Evolutionary conservation across 2,797 vertebrate species (phyloP), one percentile per base, ranked within the genome.

Genomic region (Takifugu rubripes): DNA sequence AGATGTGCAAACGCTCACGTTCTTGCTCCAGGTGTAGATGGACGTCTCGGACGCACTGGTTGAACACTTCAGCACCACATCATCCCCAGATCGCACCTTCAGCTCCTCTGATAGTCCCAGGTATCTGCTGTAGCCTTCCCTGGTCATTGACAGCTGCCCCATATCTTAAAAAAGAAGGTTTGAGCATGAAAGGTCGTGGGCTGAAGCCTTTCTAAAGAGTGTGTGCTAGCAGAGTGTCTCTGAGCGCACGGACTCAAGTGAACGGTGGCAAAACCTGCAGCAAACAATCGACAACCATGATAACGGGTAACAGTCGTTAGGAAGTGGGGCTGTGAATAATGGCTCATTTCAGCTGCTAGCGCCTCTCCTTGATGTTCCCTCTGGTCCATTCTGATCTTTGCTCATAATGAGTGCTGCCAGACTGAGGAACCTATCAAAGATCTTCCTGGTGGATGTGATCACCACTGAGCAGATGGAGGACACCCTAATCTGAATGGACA

Each of bases 11-110:
- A 15, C 48, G 46, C 79, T 88, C 78, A 93, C 92, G 83, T 92
- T 84, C 73, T 87, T 89, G 17, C 53, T 65, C 93, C 92, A 93
- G 66, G 21, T 82, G 72, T 88, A 92, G 25, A 11, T 43, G 0
- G 90, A 90, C 21, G 81, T 49, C 72, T 90, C 86, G 0, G 92
- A 92, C 2, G 91, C 79, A 0, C 77, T 78, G 24, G 86, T 70
- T 0, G 78, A 81, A 53, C 93, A 94, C 16, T 84, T 81, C 57
- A 94, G 66, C 65, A 83, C 78, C 67, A 93, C 83, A 0, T 89
- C 71, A 0, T 86, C 85, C 0, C 91, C 91, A 3, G 61, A 46
- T 3, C 46, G 70, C 48, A 92, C 87, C 21, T 50, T 75, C 57
- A 93, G 68, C 5, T 89, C 72, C 47, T 84, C 50, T 0, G 84